Conservation (phyloP, 2,113 vertebrate species). For the Burhinus bistriatus region DNA sequence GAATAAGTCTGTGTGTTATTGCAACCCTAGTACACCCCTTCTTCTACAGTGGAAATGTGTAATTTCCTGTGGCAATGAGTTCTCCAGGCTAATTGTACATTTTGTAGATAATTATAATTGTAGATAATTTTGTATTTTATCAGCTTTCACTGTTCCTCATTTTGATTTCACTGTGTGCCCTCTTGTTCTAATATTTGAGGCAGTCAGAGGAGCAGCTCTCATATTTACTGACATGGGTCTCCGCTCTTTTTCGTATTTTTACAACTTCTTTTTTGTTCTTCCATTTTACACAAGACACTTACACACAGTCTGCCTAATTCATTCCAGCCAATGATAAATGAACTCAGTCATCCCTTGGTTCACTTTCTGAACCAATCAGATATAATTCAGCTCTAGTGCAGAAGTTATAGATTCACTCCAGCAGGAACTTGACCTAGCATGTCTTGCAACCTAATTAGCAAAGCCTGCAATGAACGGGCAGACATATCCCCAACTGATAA, state of each 20-base stretch:
- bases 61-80: constrained; percentile 35
- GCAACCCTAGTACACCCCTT: not conserved
- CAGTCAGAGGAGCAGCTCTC: not conserved
- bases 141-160: not conserved
- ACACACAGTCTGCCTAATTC: not conserved
- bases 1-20: not conserved
- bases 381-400: not conserved
- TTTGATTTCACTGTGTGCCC: not conserved
- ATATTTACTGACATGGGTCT: not conserved
- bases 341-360: not conserved
- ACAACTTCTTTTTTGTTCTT: not conserved
- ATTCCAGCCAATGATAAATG: not conserved
- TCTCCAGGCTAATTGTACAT: constrained; percentile 22
- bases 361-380: not conserved
- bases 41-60: not conserved
- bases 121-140: constrained; percentile 33
- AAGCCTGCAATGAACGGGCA: not conserved
- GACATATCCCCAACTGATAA: not conserved
- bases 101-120: constrained; percentile 24
- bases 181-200: constrained; percentile 13
- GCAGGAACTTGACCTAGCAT: not conserved
- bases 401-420: not conserved
- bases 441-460: not conserved
- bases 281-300: not conserved
- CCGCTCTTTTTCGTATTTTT: not conserved